Conservation (phyloP, 2,888 invertebrate species). For the Mesochorus sp. region DNA sequence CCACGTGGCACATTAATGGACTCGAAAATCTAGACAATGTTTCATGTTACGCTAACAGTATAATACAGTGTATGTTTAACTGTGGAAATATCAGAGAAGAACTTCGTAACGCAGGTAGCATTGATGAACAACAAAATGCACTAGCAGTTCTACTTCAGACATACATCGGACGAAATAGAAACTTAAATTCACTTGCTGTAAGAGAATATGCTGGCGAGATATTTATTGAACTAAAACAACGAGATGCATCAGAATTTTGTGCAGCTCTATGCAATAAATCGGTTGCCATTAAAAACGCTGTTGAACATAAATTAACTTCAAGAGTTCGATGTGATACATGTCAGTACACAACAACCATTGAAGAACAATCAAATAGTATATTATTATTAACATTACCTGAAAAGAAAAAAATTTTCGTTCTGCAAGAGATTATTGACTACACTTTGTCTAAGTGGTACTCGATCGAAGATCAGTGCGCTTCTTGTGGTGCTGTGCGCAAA, state of each 20-base stretch:
- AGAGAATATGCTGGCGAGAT: not conserved
- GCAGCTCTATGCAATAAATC: conserved; percentile 6
- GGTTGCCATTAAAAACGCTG: not conserved
- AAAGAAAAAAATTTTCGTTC: not conserved
- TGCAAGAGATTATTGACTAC: conserved; percentile 20
- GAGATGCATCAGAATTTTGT: conserved; percentile 33
- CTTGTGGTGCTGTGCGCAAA: not conserved
- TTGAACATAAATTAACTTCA: not conserved
- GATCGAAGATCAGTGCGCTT: not conserved
- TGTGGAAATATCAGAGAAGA: conserved; percentile 6
- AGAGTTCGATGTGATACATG: not conserved
- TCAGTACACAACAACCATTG: not conserved
- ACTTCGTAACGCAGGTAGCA: not conserved
- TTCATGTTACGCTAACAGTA: conserved; percentile 51
- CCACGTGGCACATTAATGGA: conserved; percentile 1
- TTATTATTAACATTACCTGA: not conserved
- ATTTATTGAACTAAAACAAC: conserved; percentile 16
- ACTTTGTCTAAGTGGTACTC: conserved; percentile 1
- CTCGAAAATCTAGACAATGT: conserved; percentile 45
- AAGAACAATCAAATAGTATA: conserved; percentile 12
- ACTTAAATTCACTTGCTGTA: not conserved
- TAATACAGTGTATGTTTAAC: conserved; percentile 52
- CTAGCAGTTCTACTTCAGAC: not conserved
- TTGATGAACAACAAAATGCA: not conserved
- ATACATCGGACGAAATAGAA: no score